Evolutionary conservation across 1,140 invertebrate genomes (phyloP), one percentile per base, ranked within the genome.

Genomic region (Cotesia typhae): DNA sequence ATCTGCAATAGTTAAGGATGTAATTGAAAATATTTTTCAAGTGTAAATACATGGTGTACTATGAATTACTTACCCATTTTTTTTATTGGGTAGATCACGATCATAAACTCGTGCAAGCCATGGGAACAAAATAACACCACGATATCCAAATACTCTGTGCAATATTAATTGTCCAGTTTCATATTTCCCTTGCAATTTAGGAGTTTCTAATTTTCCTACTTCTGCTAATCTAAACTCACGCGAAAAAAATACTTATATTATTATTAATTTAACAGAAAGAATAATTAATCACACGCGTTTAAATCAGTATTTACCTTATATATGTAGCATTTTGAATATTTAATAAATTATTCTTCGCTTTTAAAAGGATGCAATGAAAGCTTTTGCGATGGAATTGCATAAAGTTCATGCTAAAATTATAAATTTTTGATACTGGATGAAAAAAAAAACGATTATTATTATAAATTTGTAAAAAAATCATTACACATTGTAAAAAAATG

Each of bases 31-130:
- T 28, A 28, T 28, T 28, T 28, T 28, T 28, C 1, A 28, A 28
- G 28, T 2, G 28, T 28, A 28, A 28, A 28, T 28, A 28, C 1
- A 28, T 28, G 28, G 28, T 28, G 17, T 28, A 28, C 2, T 28
- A 28, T 28, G 1, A 28, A 28, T 28, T 2, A 28, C 28, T 28
- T 28, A 83, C 87, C 80, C 80, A 78, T 87, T 79, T 78, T 82
- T 82, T 75, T 80, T 84, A 64, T 86, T 88, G 6, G 93, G 92
- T 52, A 93, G 85, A 90, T 98, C 96, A 81, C 96, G 89, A 81
- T 99, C 97, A 81, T 97, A 98, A 9, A 98, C 96, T 83, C 93
- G 90, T 4, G 96, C 97, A 55, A 94, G 87, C 97, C 97, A 99
- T 4, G 97, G 96, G 85, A 98, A 98, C 20, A 99, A 88, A 72